Percentiles rank a stretch among this genome's conserved stretches.
phyloP scores from a whole-genome alignment of 2,888 invertebrate species.

The Diloba caeruleocephala region DNA sequence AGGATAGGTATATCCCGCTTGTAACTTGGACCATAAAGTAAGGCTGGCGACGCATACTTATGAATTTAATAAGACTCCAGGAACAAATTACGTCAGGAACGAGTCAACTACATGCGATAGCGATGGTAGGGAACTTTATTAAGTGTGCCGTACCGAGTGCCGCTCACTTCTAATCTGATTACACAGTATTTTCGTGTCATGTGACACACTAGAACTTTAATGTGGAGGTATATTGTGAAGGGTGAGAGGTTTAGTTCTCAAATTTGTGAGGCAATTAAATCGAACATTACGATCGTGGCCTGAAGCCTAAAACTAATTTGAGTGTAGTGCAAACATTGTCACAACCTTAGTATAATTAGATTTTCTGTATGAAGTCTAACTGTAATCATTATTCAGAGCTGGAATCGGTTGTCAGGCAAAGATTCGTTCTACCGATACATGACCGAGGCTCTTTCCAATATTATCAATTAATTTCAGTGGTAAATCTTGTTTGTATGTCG shows the following conservation, averaged over 20 bases:
- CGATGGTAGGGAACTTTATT: slow-evolving; percentile 56
- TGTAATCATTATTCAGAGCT: no score
- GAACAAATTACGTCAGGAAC: slow-evolving; percentile 76
- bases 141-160: slow-evolving; percentile 56
- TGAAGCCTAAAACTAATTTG: slow-evolving; percentile 34
- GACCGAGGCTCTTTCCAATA: no score
- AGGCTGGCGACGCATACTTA: slow-evolving; percentile 73
- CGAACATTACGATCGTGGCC: slow-evolving; percentile 4
- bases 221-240: slow-evolving; percentile 34
- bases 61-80: slow-evolving; percentile 80
- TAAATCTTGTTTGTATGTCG: no score
- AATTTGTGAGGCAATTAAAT: slow-evolving; percentile 6
- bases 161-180: slow-evolving; percentile 59
- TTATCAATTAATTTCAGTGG: no score
- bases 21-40: slow-evolving; percentile 61
- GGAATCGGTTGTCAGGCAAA: no score
- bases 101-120: slow-evolving; percentile 65
- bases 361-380: no score
- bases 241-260: slow-evolving; percentile 13
- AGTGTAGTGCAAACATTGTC: no score
- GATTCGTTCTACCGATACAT: no score
- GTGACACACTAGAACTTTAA: slow-evolving; percentile 45
- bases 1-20: no score
- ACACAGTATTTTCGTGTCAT: slow-evolving; percentile 50
- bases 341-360: no score